Percentiles rank a stretch among this genome's conserved stretches.
Conservation (phyloP, 1,140 invertebrate species). For the Microplitis demolitor region DNA sequence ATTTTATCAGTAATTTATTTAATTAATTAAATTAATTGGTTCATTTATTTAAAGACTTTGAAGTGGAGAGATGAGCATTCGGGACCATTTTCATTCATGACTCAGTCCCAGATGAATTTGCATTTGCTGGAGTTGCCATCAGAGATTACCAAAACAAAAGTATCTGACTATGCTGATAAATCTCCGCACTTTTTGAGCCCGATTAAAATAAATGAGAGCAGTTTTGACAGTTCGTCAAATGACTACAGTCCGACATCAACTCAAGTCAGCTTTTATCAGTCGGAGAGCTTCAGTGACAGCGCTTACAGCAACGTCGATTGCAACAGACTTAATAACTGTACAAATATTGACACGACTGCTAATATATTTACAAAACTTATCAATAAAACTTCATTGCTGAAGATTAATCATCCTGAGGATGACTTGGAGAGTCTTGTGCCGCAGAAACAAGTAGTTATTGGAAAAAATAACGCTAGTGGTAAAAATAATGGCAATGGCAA, state of each 20-base stretch:
- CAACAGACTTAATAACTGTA: conserved; percentile 35
- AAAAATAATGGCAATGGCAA: conserved; percentile 37
- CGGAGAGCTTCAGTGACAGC: conserved; percentile 48
- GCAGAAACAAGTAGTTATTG: conserved; percentile 31
- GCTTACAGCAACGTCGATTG: conserved; percentile 45
- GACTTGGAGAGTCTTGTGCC: conserved; percentile 50
- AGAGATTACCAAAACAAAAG: conserved; percentile 36
- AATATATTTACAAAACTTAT: conserved; percentile 55
- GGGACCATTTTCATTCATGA: conserved; percentile 79
- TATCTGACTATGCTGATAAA: conserved; percentile 39
- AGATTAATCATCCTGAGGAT: conserved; percentile 47
- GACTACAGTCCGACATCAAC: conserved; percentile 49
- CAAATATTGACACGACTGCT: conserved; percentile 40
- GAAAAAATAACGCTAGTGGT: neutral
- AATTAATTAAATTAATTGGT: conserved; percentile 1
- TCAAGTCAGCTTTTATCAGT: conserved; percentile 47
- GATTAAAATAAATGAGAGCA: conserved; percentile 43
- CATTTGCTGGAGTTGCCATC: conserved; percentile 56
- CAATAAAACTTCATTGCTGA: conserved; percentile 52
- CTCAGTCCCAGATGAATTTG: conserved; percentile 76
- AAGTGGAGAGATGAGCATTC: conserved; percentile 78
- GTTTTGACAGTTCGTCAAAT: conserved; percentile 38
- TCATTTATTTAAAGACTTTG: conserved; percentile 45
- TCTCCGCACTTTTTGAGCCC: conserved; percentile 46
- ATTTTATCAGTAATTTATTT: neutral